Conservation (phyloP, 2,888 invertebrate species). For the Anoplius nigerrimus region DNA sequence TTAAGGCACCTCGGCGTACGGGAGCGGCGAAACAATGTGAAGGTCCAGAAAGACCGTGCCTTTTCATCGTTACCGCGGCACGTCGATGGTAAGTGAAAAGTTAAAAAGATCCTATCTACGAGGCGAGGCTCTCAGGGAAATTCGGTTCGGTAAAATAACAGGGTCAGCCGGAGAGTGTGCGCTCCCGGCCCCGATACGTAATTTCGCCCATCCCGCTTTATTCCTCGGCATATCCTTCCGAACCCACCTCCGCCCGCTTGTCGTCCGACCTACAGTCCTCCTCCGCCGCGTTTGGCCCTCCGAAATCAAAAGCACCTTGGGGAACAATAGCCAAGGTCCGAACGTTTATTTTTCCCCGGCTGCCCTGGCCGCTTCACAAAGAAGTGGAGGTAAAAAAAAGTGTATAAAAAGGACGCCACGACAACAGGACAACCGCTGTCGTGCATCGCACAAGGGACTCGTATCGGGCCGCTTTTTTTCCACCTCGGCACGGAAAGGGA, state of each 20-base stretch:
- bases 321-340: conserved; percentile 46
- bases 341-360: conserved; percentile 41
- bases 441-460: conserved; percentile 15
- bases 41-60: no score
- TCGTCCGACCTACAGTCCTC: background rate
- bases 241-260: conserved; percentile 6
- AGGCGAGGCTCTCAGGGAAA: conserved; percentile 37
- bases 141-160: conserved; percentile 34
- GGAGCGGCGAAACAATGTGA: no score
- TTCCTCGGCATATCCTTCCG: conserved; percentile 21
- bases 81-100: conserved; percentile 51
- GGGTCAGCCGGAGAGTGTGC: conserved; percentile 12
- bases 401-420: conserved; percentile 21
- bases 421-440: conserved; percentile 11
- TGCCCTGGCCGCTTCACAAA: conserved; percentile 22
- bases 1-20: no score
- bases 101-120: conserved; percentile 44
- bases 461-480: no score
- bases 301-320: conserved; percentile 53
- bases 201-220: conserved; percentile 24
- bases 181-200: conserved; percentile 12
- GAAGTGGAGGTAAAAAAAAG: background rate
- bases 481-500: no score
- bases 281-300: background rate
- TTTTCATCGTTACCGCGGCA: conserved; percentile 35